phyloP scores from a whole-genome alignment of 1,140 invertebrate genomes.

The Bombus polaris region DNA sequence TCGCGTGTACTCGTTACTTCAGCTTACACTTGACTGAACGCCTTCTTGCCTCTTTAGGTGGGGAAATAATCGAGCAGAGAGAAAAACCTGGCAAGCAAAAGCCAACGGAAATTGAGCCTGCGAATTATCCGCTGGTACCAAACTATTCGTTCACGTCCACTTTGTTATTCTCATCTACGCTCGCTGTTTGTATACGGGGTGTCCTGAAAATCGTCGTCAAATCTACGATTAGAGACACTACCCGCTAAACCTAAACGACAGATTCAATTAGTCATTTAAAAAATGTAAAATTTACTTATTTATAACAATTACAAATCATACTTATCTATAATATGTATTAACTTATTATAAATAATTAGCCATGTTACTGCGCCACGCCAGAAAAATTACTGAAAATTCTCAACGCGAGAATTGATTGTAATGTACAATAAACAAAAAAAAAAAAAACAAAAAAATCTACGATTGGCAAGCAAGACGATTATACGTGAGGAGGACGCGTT shows the following conservation, averaged over 20 bases:
- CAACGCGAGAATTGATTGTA: too few relatives aligned
- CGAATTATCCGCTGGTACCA: slow-evolving; percentile 47
- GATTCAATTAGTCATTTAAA: too few relatives aligned
- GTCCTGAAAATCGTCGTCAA: neutral
- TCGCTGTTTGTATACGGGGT: neutral
- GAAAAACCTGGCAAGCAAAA: slow-evolving; percentile 48
- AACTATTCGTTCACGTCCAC: neutral
- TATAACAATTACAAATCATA: too few relatives aligned
- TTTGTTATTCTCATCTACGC: neutral
- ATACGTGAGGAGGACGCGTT: neutral
- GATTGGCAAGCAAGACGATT: neutral
- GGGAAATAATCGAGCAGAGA: slow-evolving; percentile 59
- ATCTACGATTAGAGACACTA: neutral
- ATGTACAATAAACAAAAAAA: too few relatives aligned
- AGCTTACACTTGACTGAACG: slow-evolving; percentile 70
- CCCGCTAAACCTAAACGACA: too few relatives aligned
- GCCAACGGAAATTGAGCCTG: slow-evolving; percentile 61
- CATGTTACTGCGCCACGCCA: too few relatives aligned
- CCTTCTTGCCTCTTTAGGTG: slow-evolving; percentile 62
- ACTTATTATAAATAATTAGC: too few relatives aligned
- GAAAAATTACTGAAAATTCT: too few relatives aligned
- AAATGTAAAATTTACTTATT: too few relatives aligned
- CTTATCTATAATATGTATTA: too few relatives aligned
- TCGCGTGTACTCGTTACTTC: slow-evolving; percentile 54
- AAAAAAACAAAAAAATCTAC: too few relatives aligned